Conservation (phyloP, 2,797 vertebrate genomes). For the Oreortyx pictus region DNA sequence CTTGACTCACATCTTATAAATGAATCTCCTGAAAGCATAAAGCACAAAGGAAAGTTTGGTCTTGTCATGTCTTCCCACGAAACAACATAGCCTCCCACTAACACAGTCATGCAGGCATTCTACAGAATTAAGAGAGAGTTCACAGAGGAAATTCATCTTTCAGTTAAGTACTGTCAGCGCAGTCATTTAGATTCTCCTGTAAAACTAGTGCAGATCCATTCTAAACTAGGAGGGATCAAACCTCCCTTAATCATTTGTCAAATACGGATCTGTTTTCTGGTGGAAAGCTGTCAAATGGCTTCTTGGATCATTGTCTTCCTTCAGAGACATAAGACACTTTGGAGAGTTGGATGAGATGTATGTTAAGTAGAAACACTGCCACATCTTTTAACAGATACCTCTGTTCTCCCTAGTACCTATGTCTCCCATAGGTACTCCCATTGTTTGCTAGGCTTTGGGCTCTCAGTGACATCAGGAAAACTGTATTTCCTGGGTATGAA, state of each 20-base stretch:
- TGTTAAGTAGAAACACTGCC: background rate
- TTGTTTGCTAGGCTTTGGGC: background rate
- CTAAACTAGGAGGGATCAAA: background rate
- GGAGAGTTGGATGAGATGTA: background rate
- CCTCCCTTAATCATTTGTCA: background rate
- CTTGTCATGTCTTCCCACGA: background rate
- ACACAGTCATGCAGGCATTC: background rate
- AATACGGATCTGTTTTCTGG: background rate
- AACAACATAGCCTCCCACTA: background rate
- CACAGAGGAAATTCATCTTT: background rate
- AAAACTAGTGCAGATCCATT: background rate
- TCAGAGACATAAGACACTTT: background rate
- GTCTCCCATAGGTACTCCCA: too few species aligned
- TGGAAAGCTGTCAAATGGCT: background rate
- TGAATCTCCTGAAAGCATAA: background rate
- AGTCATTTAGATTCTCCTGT: background rate
- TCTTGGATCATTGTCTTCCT: background rate
- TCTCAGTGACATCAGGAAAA: background rate
- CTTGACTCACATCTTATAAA: background rate
- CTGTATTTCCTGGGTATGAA: background rate
- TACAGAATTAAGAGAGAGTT: background rate
- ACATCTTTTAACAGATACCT: fast-evolving
- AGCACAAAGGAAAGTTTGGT: background rate
- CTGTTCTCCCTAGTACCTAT: background rate
- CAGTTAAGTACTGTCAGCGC: background rate